Percentiles rank a stretch among this genome's conserved stretches.
Conservation (phyloP, 2,888 invertebrate species). For the Drosophila subquinaria region DNA sequence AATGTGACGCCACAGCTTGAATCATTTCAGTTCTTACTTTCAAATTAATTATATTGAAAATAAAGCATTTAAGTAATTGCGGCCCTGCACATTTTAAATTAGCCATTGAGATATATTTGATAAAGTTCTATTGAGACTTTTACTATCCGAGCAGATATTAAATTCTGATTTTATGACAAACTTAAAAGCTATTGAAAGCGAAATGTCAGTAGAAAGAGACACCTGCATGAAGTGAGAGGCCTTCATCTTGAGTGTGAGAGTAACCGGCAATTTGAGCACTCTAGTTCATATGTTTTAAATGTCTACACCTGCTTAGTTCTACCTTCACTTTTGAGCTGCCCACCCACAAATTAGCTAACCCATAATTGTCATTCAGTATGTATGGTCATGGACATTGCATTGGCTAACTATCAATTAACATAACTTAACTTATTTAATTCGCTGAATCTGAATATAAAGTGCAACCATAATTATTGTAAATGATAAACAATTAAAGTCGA, state of each 20-base stretch:
- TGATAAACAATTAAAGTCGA: constrained; percentile 28
- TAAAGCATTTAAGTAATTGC: too few relatives aligned
- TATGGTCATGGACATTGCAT: constrained; percentile 22
- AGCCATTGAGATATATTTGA: neutral
- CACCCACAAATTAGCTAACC: constrained; percentile 55
- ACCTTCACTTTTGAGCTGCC: constrained; percentile 58
- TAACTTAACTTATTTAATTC: constrained; percentile 36
- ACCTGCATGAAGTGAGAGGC: neutral
- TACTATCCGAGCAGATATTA: neutral
- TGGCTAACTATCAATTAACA: constrained; percentile 50
- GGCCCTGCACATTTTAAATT: neutral
- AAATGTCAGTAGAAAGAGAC: neutral
- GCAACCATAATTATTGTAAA: constrained; percentile 34
- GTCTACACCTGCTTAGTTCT: constrained; percentile 16
- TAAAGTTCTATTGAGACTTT: neutral
- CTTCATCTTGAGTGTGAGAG: constrained; percentile 2
- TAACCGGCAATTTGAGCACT: constrained; percentile 5
- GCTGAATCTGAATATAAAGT: constrained; percentile 14
- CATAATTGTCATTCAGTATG: constrained; percentile 60
- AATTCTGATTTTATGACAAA: neutral
- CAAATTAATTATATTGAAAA: constrained; percentile 8
- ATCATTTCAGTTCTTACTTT: constrained; percentile 15
- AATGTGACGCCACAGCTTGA: neutral
- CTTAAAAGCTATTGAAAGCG: neutral
- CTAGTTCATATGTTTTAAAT: constrained; percentile 1